Base-by-base conservation (phyloP, 1,140 invertebrate species). In the Gonioctena quinquepunctata region DNA sequence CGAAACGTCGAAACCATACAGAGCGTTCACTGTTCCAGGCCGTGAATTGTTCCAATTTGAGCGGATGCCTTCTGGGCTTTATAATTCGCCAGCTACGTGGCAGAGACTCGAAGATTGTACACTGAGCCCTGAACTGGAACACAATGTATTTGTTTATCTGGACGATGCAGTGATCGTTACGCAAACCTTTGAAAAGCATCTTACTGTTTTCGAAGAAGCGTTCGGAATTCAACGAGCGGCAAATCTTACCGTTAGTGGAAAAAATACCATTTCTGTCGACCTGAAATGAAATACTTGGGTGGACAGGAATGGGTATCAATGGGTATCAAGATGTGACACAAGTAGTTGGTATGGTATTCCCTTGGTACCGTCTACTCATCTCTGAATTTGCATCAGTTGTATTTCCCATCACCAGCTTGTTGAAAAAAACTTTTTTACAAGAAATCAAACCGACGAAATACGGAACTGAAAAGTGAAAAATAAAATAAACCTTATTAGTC, bases 1-100 rank as follows among this genome's bases (percentile, higher is more conserved):
- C 25, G 57, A 60, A 16, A 4, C 8, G 13, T 60, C 23, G 7
- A 22, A 22, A 22, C 8, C 11, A 69, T 69, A 72, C n/a, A 42
- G 8, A 2, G 76, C 76, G 0, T 77, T 79, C 62, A 28, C 70
- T 1, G 27, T 69, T 11, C 52, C 49, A 42, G 68, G 71, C 8
- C 16, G 59, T 28, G 71, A 69, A 3, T 28, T 70, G 7, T 82
- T 71, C 57, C 68, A 76, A 69, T 81, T 70, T 56, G 71, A 64
- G 7, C 11, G 66, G 0, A 79, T 84, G 76, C 75, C 80, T 8
- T 81, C 82, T 75, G 82, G 81, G 8, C 49, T 83, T 0, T 64
- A 26, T 5, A 82, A 80, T 71, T 27, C 67, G 70, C 56, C 61
- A 25, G 18, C 16, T 18, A 82, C 78, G 1, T 82, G 83, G 66